Evolutionary conservation across 2,797 vertebrate genomes (phyloP).

Genomic region (Cetoscarus ocellatus): DNA sequence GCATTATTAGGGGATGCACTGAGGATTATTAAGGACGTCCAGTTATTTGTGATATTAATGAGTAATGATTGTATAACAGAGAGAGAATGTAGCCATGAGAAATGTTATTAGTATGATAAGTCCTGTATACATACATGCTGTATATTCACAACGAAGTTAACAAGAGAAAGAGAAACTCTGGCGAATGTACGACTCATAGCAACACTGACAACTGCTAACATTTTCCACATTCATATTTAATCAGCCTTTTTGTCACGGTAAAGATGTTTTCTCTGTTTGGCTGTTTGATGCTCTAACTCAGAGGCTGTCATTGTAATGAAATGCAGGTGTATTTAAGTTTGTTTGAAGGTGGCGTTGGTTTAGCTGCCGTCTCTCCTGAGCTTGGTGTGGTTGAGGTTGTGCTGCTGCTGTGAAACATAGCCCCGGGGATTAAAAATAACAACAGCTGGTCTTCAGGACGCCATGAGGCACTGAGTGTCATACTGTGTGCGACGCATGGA

Average conservation of each 20-base stretch:
- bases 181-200: background rate
- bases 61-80: too few species aligned
- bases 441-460: conserved; percentile 86
- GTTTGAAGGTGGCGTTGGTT: conserved; percentile 34
- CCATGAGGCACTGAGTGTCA: conserved; percentile 74
- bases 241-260: conserved; percentile 34
- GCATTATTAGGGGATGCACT: too few species aligned
- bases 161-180: conserved; percentile 8
- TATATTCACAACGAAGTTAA: too few species aligned
- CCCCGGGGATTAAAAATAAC: conserved; percentile 88
- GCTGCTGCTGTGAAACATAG: conserved; percentile 77
- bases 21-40: too few species aligned
- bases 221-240: conserved; percentile 71
- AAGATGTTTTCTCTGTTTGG: background rate
- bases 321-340: conserved; percentile 32
- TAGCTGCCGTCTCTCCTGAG: conserved; percentile 36
- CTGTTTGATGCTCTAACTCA: background rate
- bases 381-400: conserved; percentile 53
- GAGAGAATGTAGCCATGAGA: too few species aligned
- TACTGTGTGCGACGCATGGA: conserved; percentile 50
- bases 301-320: conserved; percentile 12
- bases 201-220: conserved; percentile 9
- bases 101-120: too few species aligned
- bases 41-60: too few species aligned
- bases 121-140: too few species aligned